These are phyloP conservation scores for Menidia menidia DNA, from an alignment of 2,797 vertebrate genomes.

Conservation along the genomic window DNA sequence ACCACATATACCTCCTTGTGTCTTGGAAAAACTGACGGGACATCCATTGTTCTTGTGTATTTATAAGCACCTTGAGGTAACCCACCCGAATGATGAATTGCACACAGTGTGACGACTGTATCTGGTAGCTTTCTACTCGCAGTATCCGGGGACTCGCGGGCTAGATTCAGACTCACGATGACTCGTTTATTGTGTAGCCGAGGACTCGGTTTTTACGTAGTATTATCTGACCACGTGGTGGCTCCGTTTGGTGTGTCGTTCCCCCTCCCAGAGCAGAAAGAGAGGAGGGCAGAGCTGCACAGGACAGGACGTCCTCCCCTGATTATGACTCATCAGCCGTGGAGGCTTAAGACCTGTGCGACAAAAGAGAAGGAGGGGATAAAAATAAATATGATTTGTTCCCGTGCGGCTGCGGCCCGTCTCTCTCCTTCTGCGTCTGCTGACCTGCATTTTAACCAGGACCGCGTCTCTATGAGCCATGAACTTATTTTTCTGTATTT, in stretches of 20 bases:
- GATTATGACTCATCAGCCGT: constrained; percentile 45
- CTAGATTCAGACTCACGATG: constrained; percentile 17
- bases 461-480: constrained; percentile 66
- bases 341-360: constrained; percentile 51
- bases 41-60: constrained; percentile 38
- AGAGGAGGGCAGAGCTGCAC: constrained; percentile 53
- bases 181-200: constrained; percentile 23
- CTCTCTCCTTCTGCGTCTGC: constrained; percentile 22
- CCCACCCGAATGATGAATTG: constrained; percentile 49
- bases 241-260: constrained; percentile 40
- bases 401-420: constrained; percentile 42
- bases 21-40: constrained; percentile 50
- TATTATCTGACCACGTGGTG: constrained; percentile 36
- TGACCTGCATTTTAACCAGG: constrained; percentile 76
- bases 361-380: constrained; percentile 47
- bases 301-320: constrained; percentile 27
- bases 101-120: constrained; percentile 53
- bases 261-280: constrained; percentile 1
- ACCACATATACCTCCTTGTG: constrained; percentile 71
- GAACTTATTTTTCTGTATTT: constrained; percentile 86
- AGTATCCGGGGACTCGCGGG: constrained; percentile 21
- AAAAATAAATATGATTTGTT: constrained; percentile 43
- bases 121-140: constrained; percentile 33
- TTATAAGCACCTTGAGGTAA: constrained; percentile 44
- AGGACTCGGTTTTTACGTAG: constrained; percentile 23